These are phyloP conservation scores for Coelogynopora nodosa DNA, from an alignment of 2,888 invertebrate genomes.

Conservation along the genomic window DNA sequence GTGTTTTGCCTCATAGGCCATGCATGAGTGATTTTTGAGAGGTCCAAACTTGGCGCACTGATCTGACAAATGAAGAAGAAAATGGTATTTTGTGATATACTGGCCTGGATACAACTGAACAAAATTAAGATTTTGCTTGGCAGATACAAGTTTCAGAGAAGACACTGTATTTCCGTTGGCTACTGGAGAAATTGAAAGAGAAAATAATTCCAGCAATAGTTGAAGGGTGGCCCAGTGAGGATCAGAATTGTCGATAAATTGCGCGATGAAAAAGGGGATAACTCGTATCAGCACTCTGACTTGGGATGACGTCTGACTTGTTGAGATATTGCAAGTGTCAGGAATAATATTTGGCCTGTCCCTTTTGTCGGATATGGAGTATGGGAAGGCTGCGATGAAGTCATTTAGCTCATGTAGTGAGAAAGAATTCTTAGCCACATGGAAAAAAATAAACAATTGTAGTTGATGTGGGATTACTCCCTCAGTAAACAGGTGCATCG, in stretches of 20 bases:
- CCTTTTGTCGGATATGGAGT: neutral
- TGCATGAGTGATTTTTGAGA: neutral
- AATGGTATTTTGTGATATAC: neutral
- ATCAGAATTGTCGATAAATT: neutral
- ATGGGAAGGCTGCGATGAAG: neutral
- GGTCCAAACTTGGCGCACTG: neutral
- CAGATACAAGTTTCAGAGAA: neutral
- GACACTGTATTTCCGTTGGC: neutral
- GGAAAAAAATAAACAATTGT: neutral
- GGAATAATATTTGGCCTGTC: neutral
- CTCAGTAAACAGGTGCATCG: neutral
- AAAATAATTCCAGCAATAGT: neutral
- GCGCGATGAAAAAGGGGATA: neutral
- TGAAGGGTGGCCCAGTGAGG: neutral
- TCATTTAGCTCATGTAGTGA: neutral
- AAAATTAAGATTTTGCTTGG: neutral
- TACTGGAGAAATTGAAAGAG: neutral
- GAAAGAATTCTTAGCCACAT: neutral
- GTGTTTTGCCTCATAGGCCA: neutral
- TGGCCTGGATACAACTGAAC: neutral
- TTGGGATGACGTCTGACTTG: neutral
- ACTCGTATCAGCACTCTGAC: neutral
- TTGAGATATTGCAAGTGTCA: neutral
- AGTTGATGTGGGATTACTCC: neutral
- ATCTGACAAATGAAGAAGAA: neutral